phyloP scores from a whole-genome alignment of 2,113 vertebrate genomes.

The Chiloscyllium plagiosum region DNA sequence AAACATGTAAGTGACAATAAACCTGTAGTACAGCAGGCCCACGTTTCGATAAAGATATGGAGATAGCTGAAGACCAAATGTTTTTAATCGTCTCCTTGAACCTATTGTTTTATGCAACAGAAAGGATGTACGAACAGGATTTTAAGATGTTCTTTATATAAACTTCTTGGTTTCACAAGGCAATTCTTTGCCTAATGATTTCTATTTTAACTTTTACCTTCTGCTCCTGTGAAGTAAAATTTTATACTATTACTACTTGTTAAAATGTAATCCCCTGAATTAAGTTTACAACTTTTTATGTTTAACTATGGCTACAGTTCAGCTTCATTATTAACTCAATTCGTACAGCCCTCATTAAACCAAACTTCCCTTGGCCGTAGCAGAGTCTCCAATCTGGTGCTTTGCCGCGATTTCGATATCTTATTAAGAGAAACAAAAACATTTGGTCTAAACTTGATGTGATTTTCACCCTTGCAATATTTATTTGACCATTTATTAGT shows the following conservation, averaged over 20 bases:
- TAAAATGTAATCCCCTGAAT: slow-evolving; percentile 15
- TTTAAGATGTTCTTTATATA: neutral
- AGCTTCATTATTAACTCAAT: neutral
- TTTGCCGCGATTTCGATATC: neutral
- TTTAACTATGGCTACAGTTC: neutral
- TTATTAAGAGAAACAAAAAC: neutral
- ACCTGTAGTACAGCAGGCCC: neutral
- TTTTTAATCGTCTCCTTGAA: neutral
- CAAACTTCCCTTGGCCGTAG: neutral
- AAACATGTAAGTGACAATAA: neutral
- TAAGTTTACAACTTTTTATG: slow-evolving; percentile 1
- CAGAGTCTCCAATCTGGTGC: neutral
- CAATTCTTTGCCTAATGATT: too few species aligned
- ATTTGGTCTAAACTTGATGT: neutral
- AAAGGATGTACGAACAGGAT: neutral
- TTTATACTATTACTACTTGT: neutral
- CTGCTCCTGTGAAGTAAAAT: neutral
- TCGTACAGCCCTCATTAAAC: neutral
- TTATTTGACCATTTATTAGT: neutral
- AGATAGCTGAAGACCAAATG: neutral
- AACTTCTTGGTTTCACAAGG: too few species aligned
- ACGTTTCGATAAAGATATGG: neutral
- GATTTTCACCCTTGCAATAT: neutral
- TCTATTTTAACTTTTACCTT: too few species aligned
- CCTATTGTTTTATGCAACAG: neutral